Base-by-base conservation (phyloP, 1,140 invertebrate species). In the Belonocnema kinseyi region DNA sequence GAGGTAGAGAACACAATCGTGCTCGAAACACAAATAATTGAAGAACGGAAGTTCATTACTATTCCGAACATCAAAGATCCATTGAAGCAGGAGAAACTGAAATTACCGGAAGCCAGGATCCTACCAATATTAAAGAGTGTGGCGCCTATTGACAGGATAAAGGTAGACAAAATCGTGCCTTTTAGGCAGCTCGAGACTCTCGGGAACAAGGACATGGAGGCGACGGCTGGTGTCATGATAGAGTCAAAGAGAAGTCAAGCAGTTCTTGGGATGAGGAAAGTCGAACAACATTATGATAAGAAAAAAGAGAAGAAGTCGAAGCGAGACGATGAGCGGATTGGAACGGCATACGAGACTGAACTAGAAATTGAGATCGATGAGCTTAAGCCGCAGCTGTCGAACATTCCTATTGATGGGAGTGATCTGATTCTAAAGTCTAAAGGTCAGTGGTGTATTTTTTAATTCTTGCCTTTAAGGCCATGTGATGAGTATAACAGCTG, bases 11-110 rank as follows among this genome's bases (percentile, higher is more conserved):
- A 76, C 26, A 54, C 50, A 53, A 50, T 50, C 16, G 73, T 77
- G 13, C 13, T 74, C 76, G 16, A 76, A n/a, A 3, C 83, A 79
- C 16, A 78, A 80, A 16, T 76, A 73, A 75, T 82, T 16, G 58
- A 82, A 6, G 78, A 77, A 11, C 79, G 50, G 73, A 88, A 74
- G 46, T 91, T 91, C 75, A 91, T 92, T 21, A 91, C 88, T 2
- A 88, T 92, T 46, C 91, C 91, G 7, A 92, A 92, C 72, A 92
- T 91, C 70, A 89, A 80, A 71, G 88, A 90, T 8, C 83, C 86
- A 0, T 89, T 87, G 61, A 86, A 83, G n/a, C 73, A 81, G 12
- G 85, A 87, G 17, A 86, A n/a, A 46, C 75, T 0, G 86, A 78
- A 75, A 80, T 73, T 85, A 10, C 83, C 79, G 4, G 86, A 91